Base-by-base conservation (phyloP, 2,113 vertebrate species). In the Nestor notabilis region DNA sequence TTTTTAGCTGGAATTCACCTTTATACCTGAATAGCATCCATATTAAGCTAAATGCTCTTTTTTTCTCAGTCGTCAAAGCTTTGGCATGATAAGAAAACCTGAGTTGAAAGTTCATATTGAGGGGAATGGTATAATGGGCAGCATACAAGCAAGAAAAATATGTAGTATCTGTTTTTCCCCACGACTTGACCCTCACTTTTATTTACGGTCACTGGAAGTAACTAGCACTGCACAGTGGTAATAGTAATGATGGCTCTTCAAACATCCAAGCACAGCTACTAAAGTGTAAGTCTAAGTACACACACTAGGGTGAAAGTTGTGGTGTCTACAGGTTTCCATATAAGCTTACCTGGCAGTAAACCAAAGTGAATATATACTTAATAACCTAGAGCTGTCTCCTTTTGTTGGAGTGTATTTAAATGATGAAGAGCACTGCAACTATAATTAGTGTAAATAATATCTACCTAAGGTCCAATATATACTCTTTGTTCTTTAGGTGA, bases 101-200 rank as follows among this genome's bases (percentile, higher is more conserved):
- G 31, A 87, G 61, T 13, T 94, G 60, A 93, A 96, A 95, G 91
- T 87, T 94, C 90, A 90, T 33, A 46, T 64, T 80, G 90, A 93
- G 21, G 20, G 80, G 44, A 72, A 63, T 77, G 52, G 92, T 17
- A 58, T 46, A 56, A 80, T 71, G 29, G 37, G 43, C 18, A 91
- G 35, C 33, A 70, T 31, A n/a, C 2, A 65, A 66, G 20, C 19
- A 91, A 25, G 43, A 70, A 93, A 84, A 61, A 83, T 28, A 76
- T 14, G 7, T 58, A 47, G 15, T 5, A 39, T 39, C 66, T 75
- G 15, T 49, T 69, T 80, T 84, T 88, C 41, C 49, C 50, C 53
- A 49, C 49, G 2, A 64, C 20, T 69, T 64, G 31, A 91, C 43
- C 55, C 13, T 55, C 52, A 63, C 64, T 88, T 86, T 84, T 90